Base-by-base conservation (phyloP, 2,888 invertebrate species). In the Chloroclysta siterata region DNA sequence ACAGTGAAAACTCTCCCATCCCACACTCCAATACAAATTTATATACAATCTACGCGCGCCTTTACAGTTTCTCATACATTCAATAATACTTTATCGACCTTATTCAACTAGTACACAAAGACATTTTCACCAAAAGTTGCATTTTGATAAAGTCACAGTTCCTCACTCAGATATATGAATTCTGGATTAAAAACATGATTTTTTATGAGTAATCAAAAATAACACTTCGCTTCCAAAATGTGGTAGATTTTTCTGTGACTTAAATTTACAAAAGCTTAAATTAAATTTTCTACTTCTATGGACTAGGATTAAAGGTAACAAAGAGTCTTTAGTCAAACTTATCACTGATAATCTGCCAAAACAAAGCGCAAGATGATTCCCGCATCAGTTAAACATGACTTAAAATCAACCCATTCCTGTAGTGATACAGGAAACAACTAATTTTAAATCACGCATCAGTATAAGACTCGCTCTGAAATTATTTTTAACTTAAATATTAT, bases 221-320 rank as follows among this genome's bases (percentile, higher is more conserved):
- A 7, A 14, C 50, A 13, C 14, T 33, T 51, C 7, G 13, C 17
- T 53, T 28, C n/a, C 13, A 22, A 51, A 14, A n/a, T n/a, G 17
- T 39, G 17, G 39, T 39, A 11, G 11, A 11, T 0, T 15, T 33
- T 17, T 36, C 55, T 55, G 55, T 56, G 56, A 56, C 56, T 53
- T 67, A 33, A 82, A 87, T 89, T 81, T 90, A 90, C 89, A 90
- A 75, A 85, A 87, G 84, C 88, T 76, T 79, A 83, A 78, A 63
- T 51, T 64, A 65, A 48, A 73, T 70, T 75, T 74, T 72, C 79
- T 83, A 83, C 75, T 73, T 71, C 83, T 87, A 88, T 83, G 83
- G 91, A 91, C 91, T 91, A 91, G 91, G 80, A 75, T 79, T 78
- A 80, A 82, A 74, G 90, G 90, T 90, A 90, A 90, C 89, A 80